A percentile compares a stretch with the other conserved stretches of the same genome.
phyloP scores from a whole-genome alignment of 2,797 vertebrate genomes.

The Sebastes glaucus region DNA sequence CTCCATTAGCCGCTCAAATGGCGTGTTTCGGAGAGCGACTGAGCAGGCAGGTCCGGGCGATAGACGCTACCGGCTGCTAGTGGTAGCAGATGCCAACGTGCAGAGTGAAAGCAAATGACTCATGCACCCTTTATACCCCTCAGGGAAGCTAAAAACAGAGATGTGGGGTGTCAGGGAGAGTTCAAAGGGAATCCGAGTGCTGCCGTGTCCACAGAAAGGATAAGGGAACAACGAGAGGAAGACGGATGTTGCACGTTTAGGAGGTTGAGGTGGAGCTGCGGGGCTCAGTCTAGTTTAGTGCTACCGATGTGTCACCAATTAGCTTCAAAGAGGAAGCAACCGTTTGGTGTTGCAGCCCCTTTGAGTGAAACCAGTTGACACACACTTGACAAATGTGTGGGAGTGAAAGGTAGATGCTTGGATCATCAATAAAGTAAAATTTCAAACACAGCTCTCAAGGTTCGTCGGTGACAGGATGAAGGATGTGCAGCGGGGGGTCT shows the following conservation, averaged over 20 bases:
- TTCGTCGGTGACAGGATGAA: background rate
- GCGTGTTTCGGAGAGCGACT: slow-evolving; percentile 47
- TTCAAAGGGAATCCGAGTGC: slow-evolving; percentile 49
- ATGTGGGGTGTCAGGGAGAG: slow-evolving; percentile 47
- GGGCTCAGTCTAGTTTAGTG: background rate
- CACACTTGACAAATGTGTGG: slow-evolving; percentile 21
- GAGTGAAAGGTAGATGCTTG: background rate
- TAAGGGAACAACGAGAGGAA: background rate
- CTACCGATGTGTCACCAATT: slow-evolving; percentile 23
- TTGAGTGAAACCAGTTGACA: slow-evolving; percentile 4
- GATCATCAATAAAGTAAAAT: slow-evolving; percentile 8
- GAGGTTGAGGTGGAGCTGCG: background rate
- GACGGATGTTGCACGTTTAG: slow-evolving; percentile 1
- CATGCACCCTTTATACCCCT: slow-evolving; percentile 37
- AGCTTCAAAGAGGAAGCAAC: slow-evolving; percentile 20
- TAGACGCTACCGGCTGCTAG: slow-evolving; percentile 35
- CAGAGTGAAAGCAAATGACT: slow-evolving; percentile 67
- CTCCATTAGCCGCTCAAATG: slow-evolving; percentile 67
- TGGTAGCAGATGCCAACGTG: slow-evolving; percentile 53
- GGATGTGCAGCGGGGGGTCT: background rate
- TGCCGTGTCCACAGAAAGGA: background rate
- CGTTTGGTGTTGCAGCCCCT: background rate
- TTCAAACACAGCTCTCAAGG: slow-evolving; percentile 8
- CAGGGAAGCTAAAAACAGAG: slow-evolving; percentile 66
- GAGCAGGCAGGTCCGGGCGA: slow-evolving; percentile 40